Evolutionary conservation across 1,140 invertebrate species (phyloP).

Genomic region (Trachymyrmex septentrionalis): DNA sequence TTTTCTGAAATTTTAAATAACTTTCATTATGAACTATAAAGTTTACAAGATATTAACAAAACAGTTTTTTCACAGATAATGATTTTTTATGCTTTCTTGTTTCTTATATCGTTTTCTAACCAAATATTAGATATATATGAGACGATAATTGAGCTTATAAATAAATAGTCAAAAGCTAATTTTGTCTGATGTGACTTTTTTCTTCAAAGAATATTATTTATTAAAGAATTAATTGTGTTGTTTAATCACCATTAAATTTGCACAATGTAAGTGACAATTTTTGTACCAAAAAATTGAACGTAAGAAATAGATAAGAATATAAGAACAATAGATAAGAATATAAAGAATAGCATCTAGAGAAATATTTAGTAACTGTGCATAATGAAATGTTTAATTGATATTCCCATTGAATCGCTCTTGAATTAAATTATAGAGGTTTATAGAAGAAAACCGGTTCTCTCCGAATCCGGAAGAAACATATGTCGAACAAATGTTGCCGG

Average conservation of each 20-base stretch:
- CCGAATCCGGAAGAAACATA: constrained; percentile 63
- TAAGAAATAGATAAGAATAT: background rate
- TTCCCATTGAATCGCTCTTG: background rate
- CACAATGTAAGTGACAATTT: background rate
- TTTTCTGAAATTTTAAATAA: background rate
- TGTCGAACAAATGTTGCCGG: constrained; percentile 57
- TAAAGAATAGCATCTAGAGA: background rate
- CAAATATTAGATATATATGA: background rate
- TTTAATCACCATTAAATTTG: background rate
- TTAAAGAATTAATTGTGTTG: background rate
- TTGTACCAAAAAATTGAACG: background rate
- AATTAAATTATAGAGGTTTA: constrained; percentile 53
- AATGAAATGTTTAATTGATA: constrained; percentile 34
- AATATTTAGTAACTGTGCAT: background rate
- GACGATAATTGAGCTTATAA: background rate
- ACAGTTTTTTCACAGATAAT: background rate
- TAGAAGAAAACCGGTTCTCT: constrained; percentile 50
- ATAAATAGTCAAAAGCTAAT: background rate
- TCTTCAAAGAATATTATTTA: background rate
- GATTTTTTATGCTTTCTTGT: background rate
- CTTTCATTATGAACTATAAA: background rate
- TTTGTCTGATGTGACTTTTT: background rate
- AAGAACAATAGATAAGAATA: background rate
- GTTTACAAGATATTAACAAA: background rate
- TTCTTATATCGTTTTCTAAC: background rate